Base-by-base conservation (phyloP, 92 coral and sea anemone species). In the Phymanthus crucifer region DNA sequence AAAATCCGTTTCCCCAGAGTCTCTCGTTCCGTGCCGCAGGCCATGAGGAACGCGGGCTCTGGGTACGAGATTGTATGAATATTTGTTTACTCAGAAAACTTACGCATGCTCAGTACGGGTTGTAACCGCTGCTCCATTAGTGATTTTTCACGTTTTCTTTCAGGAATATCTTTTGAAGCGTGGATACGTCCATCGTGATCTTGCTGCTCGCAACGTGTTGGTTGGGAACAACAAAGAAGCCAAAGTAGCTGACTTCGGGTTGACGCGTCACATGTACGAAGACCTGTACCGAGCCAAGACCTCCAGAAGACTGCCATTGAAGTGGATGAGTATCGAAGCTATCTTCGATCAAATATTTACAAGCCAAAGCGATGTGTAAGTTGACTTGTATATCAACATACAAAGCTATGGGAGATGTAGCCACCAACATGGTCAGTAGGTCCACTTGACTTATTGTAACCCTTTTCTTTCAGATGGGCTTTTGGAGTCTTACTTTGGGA, bases 261-360 rank as follows among this genome's bases (percentile, higher is more conserved):
- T 92, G 40, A 92, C 97, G 4, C 89, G 97, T 11, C 91, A 92
- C 74, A 89, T 86, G 77, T 92, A 92, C 72, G 89, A 92, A 66
- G 85, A 90, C 52, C 76, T 89, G 45, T 92, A 92, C 82, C 82
- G 80, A 34, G 97, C 83, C 24, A 85, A 89, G 70, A 81, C 78
- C 36, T 84, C 65, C 78, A 83, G 97, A 19, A 90, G 77, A 66
- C 88, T 92, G 14, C 97, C 97, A 2, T 52, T 92, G 26, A 92
- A 92, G 69, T 92, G 97, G 97, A 92, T 92, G 97, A 90, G 94
- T 14, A 80, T 90, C n/a, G 97, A 92, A 83, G 97, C 97, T 79
- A 92, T 92, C 78, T 92, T 92, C 66, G 91, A 89, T 75, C 93
- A 92, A 66, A 84, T 74, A 16, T 92, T 92, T 29, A 92, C 97